Evolutionary conservation across 1,140 invertebrate species (phyloP).

Genomic region (Camponotus pennsylvanicus): DNA sequence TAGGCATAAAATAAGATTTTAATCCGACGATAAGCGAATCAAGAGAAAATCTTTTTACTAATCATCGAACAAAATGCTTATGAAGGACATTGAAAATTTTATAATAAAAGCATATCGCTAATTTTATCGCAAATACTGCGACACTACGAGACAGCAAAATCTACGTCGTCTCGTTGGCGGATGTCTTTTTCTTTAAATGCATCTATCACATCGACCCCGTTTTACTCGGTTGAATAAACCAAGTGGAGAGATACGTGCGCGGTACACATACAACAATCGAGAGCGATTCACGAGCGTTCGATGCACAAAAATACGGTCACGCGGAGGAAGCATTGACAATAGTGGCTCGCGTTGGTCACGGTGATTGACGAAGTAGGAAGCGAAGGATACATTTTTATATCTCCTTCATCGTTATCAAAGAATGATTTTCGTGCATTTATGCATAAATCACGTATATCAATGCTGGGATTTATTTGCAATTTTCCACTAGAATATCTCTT

Average conservation of each 20-base stretch:
- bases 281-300: slow-evolving; percentile 28
- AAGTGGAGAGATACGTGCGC: slow-evolving; percentile 19
- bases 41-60: not conserved
- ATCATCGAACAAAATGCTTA: not conserved
- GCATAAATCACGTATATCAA: not conserved
- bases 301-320: slow-evolving; percentile 63
- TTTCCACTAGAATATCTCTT: too few relatives aligned
- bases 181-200: slow-evolving; percentile 38
- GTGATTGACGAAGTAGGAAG: slow-evolving; percentile 65
- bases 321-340: slow-evolving; percentile 63
- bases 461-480: not conserved
- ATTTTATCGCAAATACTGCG: slow-evolving; percentile 38
- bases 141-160: slow-evolving; percentile 39
- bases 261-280: not conserved
- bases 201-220: slow-evolving; percentile 59
- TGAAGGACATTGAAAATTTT: not conserved
- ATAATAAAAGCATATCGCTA: slow-evolving; percentile 4
- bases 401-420: slow-evolving; percentile 13
- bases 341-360: slow-evolving; percentile 37
- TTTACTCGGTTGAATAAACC: slow-evolving; percentile 61
- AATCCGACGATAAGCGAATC: not conserved
- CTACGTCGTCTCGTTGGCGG: slow-evolving; percentile 38
- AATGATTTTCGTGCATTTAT: slow-evolving; percentile 63
- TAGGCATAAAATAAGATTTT: too few relatives aligned
- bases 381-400: slow-evolving; percentile 69